Percentiles rank a stretch among this genome's conserved stretches.
Evolutionary conservation across 2,888 invertebrate species (phyloP).

Genomic region (Tuta absoluta): DNA sequence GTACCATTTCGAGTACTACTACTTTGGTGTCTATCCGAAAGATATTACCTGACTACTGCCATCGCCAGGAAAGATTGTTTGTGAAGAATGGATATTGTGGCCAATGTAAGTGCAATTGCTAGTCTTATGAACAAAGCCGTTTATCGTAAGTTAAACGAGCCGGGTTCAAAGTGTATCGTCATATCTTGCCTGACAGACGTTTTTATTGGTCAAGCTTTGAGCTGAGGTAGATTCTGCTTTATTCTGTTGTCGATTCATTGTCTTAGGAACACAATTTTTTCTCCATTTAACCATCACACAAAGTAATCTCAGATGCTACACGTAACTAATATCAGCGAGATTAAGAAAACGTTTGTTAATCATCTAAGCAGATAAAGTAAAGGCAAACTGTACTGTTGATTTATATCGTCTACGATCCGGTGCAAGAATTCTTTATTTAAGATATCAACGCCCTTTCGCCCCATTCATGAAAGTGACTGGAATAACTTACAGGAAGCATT

Average conservation of each 20-base stretch:
- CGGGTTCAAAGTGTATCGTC: constrained; percentile 48
- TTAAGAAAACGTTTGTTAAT: no score
- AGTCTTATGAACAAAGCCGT: constrained; percentile 26
- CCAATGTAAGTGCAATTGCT: constrained; percentile 77
- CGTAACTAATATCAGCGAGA: no score
- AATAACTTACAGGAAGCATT: no score
- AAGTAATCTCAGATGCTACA: no score
- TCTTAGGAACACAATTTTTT: background rate
- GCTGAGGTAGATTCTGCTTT: background rate
- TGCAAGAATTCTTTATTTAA: no score
- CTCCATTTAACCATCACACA: background rate
- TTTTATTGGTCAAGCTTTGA: constrained; percentile 9
- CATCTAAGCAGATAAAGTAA: no score
- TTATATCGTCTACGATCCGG: no score
- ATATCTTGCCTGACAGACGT: constrained; percentile 11
- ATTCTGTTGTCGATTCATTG: background rate
- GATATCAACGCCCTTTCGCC: no score
- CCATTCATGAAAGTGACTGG: no score
- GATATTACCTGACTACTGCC: constrained; percentile 68
- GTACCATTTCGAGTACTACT: constrained; percentile 75
- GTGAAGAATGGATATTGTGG: constrained; percentile 79
- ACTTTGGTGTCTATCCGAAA: constrained; percentile 73
- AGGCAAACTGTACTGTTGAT: no score
- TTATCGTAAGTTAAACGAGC: constrained; percentile 30
- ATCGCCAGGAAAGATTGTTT: constrained; percentile 41